Evolutionary conservation across 2,888 invertebrate species (phyloP).

Genomic region (Adineta ricciae): DNA sequence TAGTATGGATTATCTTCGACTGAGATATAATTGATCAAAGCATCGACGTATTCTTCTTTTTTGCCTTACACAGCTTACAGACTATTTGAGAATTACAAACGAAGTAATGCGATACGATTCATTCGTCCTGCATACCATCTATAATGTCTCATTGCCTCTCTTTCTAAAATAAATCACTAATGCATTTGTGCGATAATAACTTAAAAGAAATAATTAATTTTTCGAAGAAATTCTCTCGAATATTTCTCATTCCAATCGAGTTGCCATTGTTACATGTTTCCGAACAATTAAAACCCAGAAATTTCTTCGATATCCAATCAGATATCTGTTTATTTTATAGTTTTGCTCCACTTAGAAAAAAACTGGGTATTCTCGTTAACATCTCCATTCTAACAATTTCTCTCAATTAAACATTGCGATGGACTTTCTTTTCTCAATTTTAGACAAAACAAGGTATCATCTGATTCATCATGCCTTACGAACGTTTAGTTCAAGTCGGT

Average conservation of each 20-base stretch:
- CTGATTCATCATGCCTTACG: conserved; percentile 33
- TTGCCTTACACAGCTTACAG: no score
- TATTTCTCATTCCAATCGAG: not conserved
- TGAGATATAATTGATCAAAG: no score
- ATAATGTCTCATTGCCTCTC: not conserved
- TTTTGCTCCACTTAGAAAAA: not conserved
- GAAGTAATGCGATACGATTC: no score
- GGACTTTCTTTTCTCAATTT: not conserved
- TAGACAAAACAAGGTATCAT: not conserved
- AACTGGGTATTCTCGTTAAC: not conserved
- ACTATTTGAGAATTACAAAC: no score
- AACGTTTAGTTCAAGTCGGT: conserved; percentile 79
- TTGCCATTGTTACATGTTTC: not conserved
- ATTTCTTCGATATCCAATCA: not conserved
- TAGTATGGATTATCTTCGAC: no score
- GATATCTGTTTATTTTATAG: not conserved
- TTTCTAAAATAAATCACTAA: not conserved
- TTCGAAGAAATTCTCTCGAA: not conserved
- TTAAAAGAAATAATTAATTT: not conserved
- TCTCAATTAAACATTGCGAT: not conserved
- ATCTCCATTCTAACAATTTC: not conserved
- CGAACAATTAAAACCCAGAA: not conserved
- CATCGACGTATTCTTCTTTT: no score
- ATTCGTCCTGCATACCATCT: not conserved
- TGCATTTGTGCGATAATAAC: not conserved